Evolutionary conservation across 2,888 invertebrate genomes (phyloP).

Genomic region (Drosophila pseudotakahashii): DNA sequence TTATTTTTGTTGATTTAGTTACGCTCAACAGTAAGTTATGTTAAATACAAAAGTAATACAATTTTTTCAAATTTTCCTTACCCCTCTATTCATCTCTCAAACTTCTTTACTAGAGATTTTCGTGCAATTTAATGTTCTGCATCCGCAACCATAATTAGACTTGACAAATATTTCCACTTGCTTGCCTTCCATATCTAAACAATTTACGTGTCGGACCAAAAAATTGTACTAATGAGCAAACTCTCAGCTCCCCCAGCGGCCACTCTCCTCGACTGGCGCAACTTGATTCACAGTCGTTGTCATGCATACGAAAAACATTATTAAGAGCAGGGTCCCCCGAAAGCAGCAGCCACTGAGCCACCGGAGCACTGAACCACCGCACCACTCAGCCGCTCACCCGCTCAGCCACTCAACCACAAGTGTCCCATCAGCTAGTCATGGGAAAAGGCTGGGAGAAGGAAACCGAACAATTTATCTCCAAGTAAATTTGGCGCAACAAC

Average conservation of each 20-base stretch:
- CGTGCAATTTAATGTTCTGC: neutral
- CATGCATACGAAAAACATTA: constrained; percentile 60
- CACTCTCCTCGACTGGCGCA: constrained; percentile 12
- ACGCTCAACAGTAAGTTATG: too few relatives aligned
- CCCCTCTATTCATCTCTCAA: too few relatives aligned
- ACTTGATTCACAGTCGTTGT: constrained; percentile 52
- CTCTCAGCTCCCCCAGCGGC: neutral
- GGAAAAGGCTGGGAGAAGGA: constrained; percentile 25
- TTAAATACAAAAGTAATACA: too few relatives aligned
- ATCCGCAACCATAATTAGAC: constrained; percentile 12
- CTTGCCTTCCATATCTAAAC: constrained; percentile 6
- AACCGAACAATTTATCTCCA: constrained; percentile 58
- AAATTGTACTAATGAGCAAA: constrained; percentile 52
- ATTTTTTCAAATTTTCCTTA: too few relatives aligned
- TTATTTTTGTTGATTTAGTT: too few relatives aligned
- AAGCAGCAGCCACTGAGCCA: neutral
- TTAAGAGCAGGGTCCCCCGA: constrained; percentile 33
- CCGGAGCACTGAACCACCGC: neutral
- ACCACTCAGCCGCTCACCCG: constrained; percentile 42
- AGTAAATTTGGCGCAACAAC: constrained; percentile 51
- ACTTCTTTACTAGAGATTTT: neutral
- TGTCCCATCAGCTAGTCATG: constrained; percentile 41
- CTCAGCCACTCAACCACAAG: constrained; percentile 45
- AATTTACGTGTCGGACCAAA: constrained; percentile 14
- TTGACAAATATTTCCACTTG: constrained; percentile 14